Conservation (phyloP, 2,888 invertebrate genomes). For the Hirtodrosophila confusa region DNA sequence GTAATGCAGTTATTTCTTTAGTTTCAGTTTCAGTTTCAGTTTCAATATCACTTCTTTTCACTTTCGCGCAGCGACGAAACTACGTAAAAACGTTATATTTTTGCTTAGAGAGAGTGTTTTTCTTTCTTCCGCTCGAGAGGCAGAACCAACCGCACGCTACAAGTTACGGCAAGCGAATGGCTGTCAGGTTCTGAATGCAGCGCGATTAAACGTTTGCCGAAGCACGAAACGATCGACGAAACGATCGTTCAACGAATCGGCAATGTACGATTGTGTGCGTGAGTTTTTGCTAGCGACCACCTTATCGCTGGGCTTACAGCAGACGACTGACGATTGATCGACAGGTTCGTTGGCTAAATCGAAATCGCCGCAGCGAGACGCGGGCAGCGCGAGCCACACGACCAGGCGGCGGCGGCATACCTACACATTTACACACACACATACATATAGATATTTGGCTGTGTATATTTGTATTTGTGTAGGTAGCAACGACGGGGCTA, state of each 20-base stretch:
- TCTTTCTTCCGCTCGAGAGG: slow-evolving; percentile 42
- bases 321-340: slow-evolving; percentile 83
- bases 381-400: slow-evolving; percentile 72
- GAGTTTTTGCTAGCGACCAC: slow-evolving; percentile 53
- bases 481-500: slow-evolving; percentile 52
- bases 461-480: slow-evolving; percentile 19
- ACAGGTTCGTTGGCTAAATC: slow-evolving; percentile 82
- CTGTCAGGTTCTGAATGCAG: slow-evolving; percentile 78
- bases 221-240: slow-evolving; percentile 49
- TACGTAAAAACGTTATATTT: slow-evolving; percentile 51
- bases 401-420: slow-evolving; percentile 60
- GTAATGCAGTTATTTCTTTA: slow-evolving; percentile 34
- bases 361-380: slow-evolving; percentile 79
- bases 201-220: slow-evolving; percentile 79
- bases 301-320: slow-evolving; percentile 79
- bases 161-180: slow-evolving; percentile 82
- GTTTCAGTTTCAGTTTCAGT: slow-evolving; percentile 41
- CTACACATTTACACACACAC: slow-evolving; percentile 44
- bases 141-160: slow-evolving; percentile 70
- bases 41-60: slow-evolving; percentile 63
- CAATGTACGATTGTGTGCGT: slow-evolving; percentile 25
- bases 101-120: slow-evolving; percentile 25
- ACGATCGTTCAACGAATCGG: slow-evolving; percentile 47
- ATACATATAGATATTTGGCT: slow-evolving; percentile 14
- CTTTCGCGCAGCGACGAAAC: slow-evolving; percentile 62